phyloP scores from a whole-genome alignment of 2,797 vertebrate species.

The Dermochelys coriacea region DNA sequence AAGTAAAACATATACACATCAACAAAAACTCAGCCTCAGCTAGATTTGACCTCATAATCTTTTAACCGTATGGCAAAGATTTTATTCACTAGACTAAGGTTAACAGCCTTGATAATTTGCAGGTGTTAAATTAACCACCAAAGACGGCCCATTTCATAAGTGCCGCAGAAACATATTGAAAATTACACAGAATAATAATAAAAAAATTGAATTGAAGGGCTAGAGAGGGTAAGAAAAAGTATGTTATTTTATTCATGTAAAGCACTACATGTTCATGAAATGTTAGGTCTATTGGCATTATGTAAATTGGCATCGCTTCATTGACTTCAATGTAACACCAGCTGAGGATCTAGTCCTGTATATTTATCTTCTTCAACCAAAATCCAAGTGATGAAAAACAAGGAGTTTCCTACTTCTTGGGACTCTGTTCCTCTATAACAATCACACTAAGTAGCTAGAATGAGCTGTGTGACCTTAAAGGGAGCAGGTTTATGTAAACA shows the following conservation, averaged over 20 bases:
- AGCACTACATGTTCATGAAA: not conserved
- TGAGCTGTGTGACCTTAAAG: not conserved
- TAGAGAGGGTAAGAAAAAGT: constrained; percentile 38
- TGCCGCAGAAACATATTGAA: constrained; percentile 54
- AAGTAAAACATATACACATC: constrained; percentile 19
- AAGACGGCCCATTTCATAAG: constrained; percentile 48
- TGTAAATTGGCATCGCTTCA: not conserved
- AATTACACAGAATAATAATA: constrained; percentile 71
- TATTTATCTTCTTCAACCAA: not conserved
- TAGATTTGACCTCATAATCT: constrained; percentile 64
- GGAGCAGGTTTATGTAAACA: not conserved
- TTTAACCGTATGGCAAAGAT: constrained; percentile 64
- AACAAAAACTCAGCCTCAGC: constrained; percentile 46
- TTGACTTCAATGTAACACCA: not conserved
- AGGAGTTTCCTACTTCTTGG: constrained; percentile 12
- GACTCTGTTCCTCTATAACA: not conserved
- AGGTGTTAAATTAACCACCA: constrained; percentile 74
- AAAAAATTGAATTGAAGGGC: constrained; percentile 53
- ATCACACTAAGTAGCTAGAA: not conserved
- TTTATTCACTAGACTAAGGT: constrained; percentile 69
- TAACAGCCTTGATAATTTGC: constrained; percentile 70
- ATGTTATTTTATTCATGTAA: not conserved
- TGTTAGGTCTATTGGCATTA: not conserved
- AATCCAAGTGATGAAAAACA: not conserved
- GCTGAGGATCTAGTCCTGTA: constrained; percentile 3